Conservation (phyloP, 2,113 vertebrate species). For the Platysternon megacephalum region DNA sequence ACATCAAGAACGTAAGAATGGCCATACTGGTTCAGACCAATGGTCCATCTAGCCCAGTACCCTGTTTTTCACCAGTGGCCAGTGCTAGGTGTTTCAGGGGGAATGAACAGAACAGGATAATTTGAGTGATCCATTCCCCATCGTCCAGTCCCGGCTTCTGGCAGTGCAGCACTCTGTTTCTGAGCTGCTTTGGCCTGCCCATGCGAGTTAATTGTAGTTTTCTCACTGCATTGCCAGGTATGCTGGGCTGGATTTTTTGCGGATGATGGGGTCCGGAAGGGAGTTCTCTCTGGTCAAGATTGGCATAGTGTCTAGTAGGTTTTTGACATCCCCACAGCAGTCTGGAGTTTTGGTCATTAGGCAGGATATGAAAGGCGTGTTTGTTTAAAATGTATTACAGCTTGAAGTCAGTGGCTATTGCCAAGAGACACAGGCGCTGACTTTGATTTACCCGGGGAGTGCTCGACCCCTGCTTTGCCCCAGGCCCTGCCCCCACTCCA, state of each 20-base stretch:
- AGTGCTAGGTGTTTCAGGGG: neutral
- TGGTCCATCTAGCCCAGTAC: neutral
- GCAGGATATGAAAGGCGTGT: no score
- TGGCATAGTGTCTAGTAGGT: no score
- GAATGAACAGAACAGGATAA: no score
- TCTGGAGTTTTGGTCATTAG: neutral
- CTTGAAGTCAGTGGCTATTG: neutral
- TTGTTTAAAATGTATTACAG: no score
- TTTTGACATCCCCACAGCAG: neutral
- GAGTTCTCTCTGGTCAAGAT: no score
- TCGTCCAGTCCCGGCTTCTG: neutral
- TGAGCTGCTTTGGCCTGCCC: neutral
- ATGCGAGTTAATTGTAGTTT: neutral
- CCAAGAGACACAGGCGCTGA: no score
- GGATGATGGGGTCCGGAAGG: neutral
- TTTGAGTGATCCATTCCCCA: no score
- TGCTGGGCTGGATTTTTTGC: neutral
- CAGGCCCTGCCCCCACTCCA: no score
- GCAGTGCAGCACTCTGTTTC: neutral
- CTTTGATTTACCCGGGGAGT: no score
- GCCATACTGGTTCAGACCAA: neutral
- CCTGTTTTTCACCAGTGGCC: neutral
- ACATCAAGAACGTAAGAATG: neutral
- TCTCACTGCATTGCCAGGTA: neutral
- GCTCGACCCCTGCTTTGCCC: no score